These are phyloP conservation scores for Melanotaenia nigrans DNA, from an alignment of 2,797 vertebrate genomes.

Conservation along the genomic window DNA sequence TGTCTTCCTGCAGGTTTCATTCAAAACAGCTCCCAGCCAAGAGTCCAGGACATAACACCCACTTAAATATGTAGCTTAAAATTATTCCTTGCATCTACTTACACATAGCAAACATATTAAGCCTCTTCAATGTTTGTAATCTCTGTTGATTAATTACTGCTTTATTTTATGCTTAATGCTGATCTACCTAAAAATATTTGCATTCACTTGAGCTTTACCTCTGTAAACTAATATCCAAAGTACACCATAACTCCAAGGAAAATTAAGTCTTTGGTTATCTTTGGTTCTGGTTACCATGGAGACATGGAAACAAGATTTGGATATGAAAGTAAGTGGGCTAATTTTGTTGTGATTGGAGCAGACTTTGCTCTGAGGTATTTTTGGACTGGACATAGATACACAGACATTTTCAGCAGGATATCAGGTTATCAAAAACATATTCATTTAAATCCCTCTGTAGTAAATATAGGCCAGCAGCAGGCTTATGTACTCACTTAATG, in stretches of 20 bases:
- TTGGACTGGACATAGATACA: conserved; percentile 31
- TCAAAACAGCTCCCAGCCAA: conserved; percentile 5
- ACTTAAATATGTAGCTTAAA: neutral
- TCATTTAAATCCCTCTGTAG: conserved; percentile 19
- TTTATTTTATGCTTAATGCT: neutral
- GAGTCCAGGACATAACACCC: neutral
- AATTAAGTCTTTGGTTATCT: conserved; percentile 4
- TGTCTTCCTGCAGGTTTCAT: conserved; percentile 15
- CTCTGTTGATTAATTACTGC: conserved; percentile 1
- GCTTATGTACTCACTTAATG: neutral
- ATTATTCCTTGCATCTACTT: conserved; percentile 8
- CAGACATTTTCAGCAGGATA: conserved; percentile 43
- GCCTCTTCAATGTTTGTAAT: neutral
- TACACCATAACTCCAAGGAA: neutral
- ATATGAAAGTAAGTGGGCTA: conserved; percentile 29
- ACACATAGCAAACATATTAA: neutral
- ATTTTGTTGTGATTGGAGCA: conserved; percentile 49
- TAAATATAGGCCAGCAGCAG: conserved; percentile 9
- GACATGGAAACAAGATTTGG: conserved; percentile 41
- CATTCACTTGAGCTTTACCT: conserved; percentile 4
- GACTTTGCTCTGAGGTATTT: conserved; percentile 40
- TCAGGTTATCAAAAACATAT: conserved; percentile 46
- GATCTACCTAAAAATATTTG: neutral
- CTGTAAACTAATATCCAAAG: conserved; percentile 7
- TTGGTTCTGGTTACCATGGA: conserved; percentile 31